Evolutionary conservation across 1,140 invertebrate species (phyloP).

Genomic region (Drosophila athabasca): DNA sequence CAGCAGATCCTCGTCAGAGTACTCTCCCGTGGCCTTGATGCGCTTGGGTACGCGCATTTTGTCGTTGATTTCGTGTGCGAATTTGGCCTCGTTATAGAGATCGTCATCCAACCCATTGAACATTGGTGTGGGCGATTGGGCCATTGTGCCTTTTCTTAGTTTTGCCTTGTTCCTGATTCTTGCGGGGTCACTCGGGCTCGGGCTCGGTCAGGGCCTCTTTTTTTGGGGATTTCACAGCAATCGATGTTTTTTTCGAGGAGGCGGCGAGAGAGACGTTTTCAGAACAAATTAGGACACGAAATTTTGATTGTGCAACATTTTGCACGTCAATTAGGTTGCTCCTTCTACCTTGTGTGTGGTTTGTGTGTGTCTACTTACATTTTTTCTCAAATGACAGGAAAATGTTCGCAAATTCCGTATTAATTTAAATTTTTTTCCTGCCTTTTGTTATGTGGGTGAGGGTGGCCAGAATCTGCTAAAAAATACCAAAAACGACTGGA

Average conservation of each 20-base stretch:
- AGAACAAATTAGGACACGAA: conserved; percentile 59
- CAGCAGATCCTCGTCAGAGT: conserved; percentile 87
- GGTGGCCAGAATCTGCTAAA: conserved; percentile 11
- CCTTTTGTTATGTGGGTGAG: conserved; percentile 71
- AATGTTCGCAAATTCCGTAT: conserved; percentile 41
- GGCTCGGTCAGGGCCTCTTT: neutral
- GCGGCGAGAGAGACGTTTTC: conserved; percentile 72
- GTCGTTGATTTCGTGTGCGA: conserved; percentile 89
- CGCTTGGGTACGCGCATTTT: conserved; percentile 92
- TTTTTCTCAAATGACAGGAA: conserved; percentile 58
- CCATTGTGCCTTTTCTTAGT: conserved; percentile 81
- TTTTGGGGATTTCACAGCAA: conserved; percentile 3
- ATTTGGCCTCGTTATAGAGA: conserved; percentile 88
- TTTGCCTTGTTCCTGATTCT: neutral
- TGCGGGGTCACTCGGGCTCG: no score
- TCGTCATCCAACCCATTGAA: conserved; percentile 87
- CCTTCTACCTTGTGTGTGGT: conserved; percentile 17
- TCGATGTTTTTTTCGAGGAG: conserved; percentile 29
- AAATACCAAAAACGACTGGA: conserved; percentile 24
- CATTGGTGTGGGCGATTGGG: conserved; percentile 85
- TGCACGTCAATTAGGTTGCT: conserved; percentile 7
- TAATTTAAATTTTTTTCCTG: conserved; percentile 58
- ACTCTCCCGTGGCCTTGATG: conserved; percentile 88
- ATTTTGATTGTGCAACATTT: conserved; percentile 68
- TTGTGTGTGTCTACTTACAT: conserved; percentile 57